Base-by-base conservation (phyloP, 2,888 invertebrate species). In the Heliconius ismenius region DNA sequence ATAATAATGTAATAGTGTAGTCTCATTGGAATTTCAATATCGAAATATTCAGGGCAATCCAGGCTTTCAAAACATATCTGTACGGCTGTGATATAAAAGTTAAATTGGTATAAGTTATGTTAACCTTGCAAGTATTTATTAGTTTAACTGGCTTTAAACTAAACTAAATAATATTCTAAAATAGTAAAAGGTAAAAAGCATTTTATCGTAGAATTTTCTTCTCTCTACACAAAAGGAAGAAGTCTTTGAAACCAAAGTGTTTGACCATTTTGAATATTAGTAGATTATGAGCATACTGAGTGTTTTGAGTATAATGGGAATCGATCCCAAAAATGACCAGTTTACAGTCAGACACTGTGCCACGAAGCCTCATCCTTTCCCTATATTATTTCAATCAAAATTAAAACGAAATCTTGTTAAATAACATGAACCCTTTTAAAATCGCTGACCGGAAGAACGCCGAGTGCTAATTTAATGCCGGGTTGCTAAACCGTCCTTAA, bases 21-120 rank as follows among this genome's bases (percentile, higher is more conserved):
- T 58, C 15, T 58, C 58, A 70, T 70, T 15, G 70, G 58, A 70
- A 70, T 58, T 70, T 58, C 58, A 21, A 54, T 70, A 54, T 69
- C 18, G 28, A 69, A 69, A 69, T 69, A 70, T 70, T 58, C n/a
- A 58, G 58, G 70, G 28, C n/a, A 70, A 70, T 70, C 58, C 70
- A 32, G 54, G 69, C 10, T 54, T 54, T 54, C n/a, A 28, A n/a
- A 54, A 28, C 32, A 28, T 1, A n/a, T 70, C 32, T 54, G n/a
- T 32, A 32, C 15, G n/a, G 58, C 28, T 21, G 54, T 15, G 13
- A 58, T 70, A 32, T 24, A 6, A 58, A 70, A 70, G 7, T 32
- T 69, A 69, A 21, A 11, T 54, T 26, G 10, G 13, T 6, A 6
- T 58, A 18, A 10, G 54, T n/a, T 58, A 58, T 58, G 9, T 68